A percentile compares a stretch with the other conserved stretches of the same genome.
Evolutionary conservation across 2,797 vertebrate species (phyloP).

Genomic region (Tiaroga cobitis): DNA sequence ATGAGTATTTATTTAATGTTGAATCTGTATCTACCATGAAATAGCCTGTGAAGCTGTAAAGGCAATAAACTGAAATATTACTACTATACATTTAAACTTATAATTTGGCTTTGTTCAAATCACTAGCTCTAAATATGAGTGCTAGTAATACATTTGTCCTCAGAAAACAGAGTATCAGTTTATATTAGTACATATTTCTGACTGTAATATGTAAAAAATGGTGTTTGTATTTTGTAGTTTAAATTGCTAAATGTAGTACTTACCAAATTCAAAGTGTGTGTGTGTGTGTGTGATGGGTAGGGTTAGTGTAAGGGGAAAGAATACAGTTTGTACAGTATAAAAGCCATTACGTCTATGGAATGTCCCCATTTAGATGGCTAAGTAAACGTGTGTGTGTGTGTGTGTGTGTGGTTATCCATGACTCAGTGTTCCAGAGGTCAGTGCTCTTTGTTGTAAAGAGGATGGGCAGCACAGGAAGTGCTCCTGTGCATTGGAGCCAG

Average conservation of each 20-base stretch:
- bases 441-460: conserved; percentile 20
- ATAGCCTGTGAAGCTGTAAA: background rate
- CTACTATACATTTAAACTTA: background rate
- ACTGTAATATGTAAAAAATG: background rate
- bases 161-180: background rate
- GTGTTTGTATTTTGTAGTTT: background rate
- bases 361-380: too few species aligned
- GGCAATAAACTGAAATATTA: background rate
- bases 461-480: conserved; percentile 54
- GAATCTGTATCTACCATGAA: background rate
- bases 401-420: background rate
- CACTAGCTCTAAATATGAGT: background rate
- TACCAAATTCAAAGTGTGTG: background rate
- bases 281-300: background rate
- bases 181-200: background rate
- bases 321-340: too few species aligned
- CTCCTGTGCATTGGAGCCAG: conserved; percentile 47
- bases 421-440: conserved; percentile 14
- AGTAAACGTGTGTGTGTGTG: too few species aligned
- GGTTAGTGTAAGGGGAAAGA: too few species aligned
- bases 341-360: too few species aligned
- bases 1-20: background rate
- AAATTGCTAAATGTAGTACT: background rate
- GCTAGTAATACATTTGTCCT: background rate
- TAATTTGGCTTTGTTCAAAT: background rate